A percentile compares a stretch with the other conserved stretches of the same genome.
These are phyloP conservation scores for Hystrix cristata DNA, from an alignment of 2,113 vertebrate species.

Conservation along the genomic window DNA sequence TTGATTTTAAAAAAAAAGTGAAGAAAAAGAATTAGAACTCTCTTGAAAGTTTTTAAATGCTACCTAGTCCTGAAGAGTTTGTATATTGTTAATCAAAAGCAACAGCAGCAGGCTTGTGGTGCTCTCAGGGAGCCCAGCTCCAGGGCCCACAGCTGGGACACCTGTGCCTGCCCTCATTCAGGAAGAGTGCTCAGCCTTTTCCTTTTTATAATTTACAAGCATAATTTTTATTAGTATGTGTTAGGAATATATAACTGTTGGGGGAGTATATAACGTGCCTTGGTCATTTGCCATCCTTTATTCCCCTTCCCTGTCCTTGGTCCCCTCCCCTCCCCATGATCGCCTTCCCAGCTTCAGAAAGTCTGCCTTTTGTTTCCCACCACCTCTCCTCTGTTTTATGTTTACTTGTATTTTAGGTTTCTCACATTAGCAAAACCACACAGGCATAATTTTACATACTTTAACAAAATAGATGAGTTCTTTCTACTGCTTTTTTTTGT, in stretches of 20 bases:
- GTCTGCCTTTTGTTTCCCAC: not conserved
- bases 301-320: too few species aligned
- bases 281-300: not conserved
- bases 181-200: not conserved
- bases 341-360: not conserved
- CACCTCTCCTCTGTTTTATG: not conserved
- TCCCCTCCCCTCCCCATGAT: too few species aligned
- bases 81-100: not conserved
- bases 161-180: not conserved
- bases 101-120: not conserved
- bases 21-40: constrained; percentile 8
- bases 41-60: constrained; percentile 35
- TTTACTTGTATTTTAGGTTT: not conserved
- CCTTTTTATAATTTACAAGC: not conserved
- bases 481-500: constrained; percentile 13
- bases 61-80: not conserved
- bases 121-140: not conserved
- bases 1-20: not conserved
- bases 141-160: rapidly evolving
- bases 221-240: not conserved
- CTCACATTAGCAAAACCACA: not conserved
- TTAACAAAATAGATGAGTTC: not conserved
- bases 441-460: not conserved
- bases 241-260: not conserved
- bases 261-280: not conserved